These are phyloP conservation scores for Pelodiscus sinensis DNA, from an alignment of 2,113 vertebrate genomes.

Conservation along the genomic window DNA sequence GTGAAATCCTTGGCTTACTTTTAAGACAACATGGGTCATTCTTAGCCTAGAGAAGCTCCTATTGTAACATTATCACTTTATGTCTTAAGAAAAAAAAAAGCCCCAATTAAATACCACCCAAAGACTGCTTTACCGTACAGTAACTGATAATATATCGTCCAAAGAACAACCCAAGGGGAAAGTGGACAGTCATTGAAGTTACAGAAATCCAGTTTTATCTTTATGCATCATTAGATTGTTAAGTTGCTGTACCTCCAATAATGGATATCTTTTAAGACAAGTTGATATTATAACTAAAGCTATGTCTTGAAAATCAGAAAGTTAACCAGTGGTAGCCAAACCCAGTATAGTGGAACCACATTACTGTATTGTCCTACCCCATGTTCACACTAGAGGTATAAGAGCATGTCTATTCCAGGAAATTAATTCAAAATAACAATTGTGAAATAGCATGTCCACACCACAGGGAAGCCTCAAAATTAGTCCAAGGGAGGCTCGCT, in stretches of 20 bases:
- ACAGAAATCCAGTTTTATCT: constrained; percentile 41
- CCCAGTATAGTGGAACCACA: background rate
- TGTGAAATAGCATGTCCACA: too few species aligned
- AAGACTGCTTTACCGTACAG: constrained; percentile 37
- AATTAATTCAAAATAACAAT: too few species aligned
- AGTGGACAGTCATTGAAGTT: constrained; percentile 17
- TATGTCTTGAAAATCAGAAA: background rate
- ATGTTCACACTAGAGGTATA: background rate
- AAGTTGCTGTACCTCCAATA: constrained; percentile 34
- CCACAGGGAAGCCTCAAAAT: too few species aligned
- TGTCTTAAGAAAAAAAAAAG: background rate
- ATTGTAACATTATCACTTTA: background rate
- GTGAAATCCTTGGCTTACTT: constrained; percentile 42
- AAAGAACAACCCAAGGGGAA: constrained; percentile 25
- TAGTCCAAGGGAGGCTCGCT: too few species aligned
- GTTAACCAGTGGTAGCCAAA: background rate
- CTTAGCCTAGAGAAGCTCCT: constrained; percentile 22
- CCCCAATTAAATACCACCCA: constrained; percentile 6
- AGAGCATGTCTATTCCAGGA: too few species aligned
- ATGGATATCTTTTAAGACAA: background rate
- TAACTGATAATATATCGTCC: constrained; percentile 16
- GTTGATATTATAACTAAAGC: constrained; percentile 8
- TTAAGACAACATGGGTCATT: constrained; percentile 7
- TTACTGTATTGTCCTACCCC: background rate
- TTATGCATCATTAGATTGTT: constrained; percentile 37